These are phyloP conservation scores for Pocota personata DNA, from an alignment of 2,888 invertebrate species.

Conservation along the genomic window DNA sequence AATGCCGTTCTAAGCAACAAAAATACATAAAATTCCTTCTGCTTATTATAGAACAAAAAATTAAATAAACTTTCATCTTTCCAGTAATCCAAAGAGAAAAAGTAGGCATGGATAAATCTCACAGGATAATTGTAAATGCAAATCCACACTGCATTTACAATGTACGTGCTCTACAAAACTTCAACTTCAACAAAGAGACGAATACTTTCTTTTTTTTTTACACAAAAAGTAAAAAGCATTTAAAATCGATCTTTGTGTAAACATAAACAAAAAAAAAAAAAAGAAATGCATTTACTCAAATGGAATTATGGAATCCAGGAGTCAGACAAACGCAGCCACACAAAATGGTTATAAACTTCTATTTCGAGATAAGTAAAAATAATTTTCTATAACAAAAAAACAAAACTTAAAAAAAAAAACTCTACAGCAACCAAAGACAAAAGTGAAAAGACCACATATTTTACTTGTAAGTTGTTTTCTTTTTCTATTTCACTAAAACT, in stretches of 20 bases:
- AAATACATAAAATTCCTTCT: not conserved
- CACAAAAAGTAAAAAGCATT: constrained; percentile 18
- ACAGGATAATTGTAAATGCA: constrained; percentile 42
- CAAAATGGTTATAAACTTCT: constrained; percentile 20
- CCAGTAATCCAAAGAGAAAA: constrained; percentile 65
- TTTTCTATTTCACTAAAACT: constrained; percentile 42
- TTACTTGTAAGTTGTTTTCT: constrained; percentile 42
- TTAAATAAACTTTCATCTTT: constrained; percentile 30
- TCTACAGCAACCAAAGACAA: constrained; percentile 16
- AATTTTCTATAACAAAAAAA: constrained; percentile 25
- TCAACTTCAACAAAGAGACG: constrained; percentile 20
- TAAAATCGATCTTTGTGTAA: constrained; percentile 35
- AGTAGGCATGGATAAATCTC: constrained; percentile 41
- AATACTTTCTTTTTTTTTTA: constrained; percentile 12
- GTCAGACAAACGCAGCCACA: constrained; percentile 44
- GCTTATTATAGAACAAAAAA: not conserved
- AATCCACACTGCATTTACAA: constrained; percentile 3
- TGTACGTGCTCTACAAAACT: constrained; percentile 35
- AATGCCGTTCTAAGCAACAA: not conserved
- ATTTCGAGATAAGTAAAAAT: constrained; percentile 16
- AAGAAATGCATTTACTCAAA: constrained; percentile 61
- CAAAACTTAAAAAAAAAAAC: not conserved
- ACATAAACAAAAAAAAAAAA: constrained; percentile 28
- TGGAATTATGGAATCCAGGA: constrained; percentile 48
- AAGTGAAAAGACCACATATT: constrained; percentile 48